Conservation (phyloP, 2,797 vertebrate species). For the Macrochelys suwanniensis region DNA sequence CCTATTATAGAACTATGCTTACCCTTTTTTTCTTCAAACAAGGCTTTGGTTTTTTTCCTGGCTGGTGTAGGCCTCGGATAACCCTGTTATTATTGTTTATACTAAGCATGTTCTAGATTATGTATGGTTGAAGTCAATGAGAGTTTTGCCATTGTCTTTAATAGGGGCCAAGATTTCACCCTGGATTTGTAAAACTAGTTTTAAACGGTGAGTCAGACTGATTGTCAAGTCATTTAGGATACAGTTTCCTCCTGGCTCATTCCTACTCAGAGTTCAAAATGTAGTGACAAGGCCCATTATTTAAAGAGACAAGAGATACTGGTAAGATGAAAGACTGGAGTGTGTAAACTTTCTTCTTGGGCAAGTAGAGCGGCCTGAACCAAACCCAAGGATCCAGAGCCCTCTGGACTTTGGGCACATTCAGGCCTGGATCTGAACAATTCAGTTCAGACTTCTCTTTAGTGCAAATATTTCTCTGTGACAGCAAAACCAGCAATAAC, state of each 20-base stretch:
- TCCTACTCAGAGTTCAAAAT: not conserved
- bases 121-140: not conserved
- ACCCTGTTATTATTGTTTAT: not conserved
- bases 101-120: not conserved
- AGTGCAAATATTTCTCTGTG: not conserved
- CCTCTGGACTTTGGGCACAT: not conserved
- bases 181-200: not conserved
- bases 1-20: not conserved
- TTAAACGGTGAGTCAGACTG: not conserved
- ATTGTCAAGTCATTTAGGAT: not conserved
- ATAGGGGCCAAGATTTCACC: not conserved
- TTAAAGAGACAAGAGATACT: not conserved
- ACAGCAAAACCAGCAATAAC: fast-evolving
- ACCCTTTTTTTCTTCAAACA: not conserved
- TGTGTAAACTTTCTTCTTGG: not conserved
- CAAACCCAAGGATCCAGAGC: not conserved
- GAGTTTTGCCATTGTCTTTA: not conserved
- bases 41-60: not conserved
- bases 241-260: too few species aligned
- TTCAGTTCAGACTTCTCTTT: fast-evolving
- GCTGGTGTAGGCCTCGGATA: not conserved
- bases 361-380: not conserved
- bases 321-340: not conserved
- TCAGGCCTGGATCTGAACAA: not conserved
- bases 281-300: fast-evolving